Conservation (phyloP, 2,113 vertebrate species). For the Panthera leo region DNA sequence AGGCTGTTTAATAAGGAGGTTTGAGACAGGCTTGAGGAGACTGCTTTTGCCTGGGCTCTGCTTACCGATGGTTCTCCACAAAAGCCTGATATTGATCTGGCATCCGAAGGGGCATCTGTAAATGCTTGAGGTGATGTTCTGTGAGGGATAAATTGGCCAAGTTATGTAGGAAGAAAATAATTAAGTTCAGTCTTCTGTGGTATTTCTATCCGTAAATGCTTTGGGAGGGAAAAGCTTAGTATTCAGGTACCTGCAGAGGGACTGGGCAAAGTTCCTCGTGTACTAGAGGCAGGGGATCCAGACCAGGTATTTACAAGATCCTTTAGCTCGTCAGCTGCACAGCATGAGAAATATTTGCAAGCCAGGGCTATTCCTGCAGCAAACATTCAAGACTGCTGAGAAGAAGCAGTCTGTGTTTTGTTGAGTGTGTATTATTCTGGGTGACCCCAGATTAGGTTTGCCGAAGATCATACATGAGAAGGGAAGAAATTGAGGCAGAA, state of each 20-base stretch:
- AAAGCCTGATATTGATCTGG: conserved; percentile 54
- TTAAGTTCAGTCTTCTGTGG: conserved; percentile 2
- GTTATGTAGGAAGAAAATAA: conserved; percentile 43
- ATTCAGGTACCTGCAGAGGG: background rate
- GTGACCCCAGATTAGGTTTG: background rate
- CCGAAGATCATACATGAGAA: background rate
- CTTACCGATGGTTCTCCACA: background rate
- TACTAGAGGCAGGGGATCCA: background rate
- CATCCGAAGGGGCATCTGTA: background rate
- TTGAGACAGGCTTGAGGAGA: background rate
- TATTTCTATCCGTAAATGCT: conserved; percentile 31
- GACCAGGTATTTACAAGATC: conserved; percentile 23
- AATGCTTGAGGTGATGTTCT: background rate
- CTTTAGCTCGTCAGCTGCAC: conserved; percentile 27
- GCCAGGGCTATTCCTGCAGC: conserved; percentile 2
- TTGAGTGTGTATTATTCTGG: background rate
- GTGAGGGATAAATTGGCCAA: background rate
- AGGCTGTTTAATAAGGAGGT: background rate
- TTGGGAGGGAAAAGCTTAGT: conserved; percentile 29
- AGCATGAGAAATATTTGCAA: conserved; percentile 46
- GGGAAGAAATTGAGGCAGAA: background rate
- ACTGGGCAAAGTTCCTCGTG: background rate
- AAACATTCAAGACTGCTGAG: conserved; percentile 23
- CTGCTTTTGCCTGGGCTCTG: background rate
- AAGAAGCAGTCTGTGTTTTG: background rate